Conservation (phyloP, 1,140 invertebrate species). For the Onthophagus taurus region DNA sequence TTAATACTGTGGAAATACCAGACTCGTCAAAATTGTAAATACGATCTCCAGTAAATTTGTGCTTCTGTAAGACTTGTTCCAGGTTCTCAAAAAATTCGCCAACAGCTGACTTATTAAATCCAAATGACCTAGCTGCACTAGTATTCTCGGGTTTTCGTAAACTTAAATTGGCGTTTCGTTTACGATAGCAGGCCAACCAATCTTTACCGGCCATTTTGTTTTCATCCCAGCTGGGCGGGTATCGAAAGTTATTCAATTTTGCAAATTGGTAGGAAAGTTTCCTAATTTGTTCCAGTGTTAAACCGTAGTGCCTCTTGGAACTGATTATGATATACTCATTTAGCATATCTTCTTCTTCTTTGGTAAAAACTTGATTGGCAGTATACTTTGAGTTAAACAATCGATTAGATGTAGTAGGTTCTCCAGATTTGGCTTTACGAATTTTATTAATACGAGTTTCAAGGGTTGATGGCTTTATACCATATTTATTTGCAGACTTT, state of each 20-base stretch:
- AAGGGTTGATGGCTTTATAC: too few relatives aligned
- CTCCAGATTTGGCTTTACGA: too few relatives aligned
- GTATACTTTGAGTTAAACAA: too few relatives aligned
- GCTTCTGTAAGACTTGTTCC: slow-evolving; percentile 8
- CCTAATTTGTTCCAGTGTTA: slow-evolving; percentile 18
- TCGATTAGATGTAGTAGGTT: too few relatives aligned
- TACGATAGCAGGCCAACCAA: slow-evolving; percentile 33
- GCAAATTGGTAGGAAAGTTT: slow-evolving; percentile 28
- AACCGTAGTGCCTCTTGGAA: slow-evolving; percentile 18
- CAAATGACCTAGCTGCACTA: slow-evolving; percentile 28
- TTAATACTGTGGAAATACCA: slow-evolving; percentile 39
- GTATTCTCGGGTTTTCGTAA: slow-evolving; percentile 32
- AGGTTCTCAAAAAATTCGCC: slow-evolving; percentile 32
- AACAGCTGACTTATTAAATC: slow-evolving; percentile 37
- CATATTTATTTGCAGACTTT: too few relatives aligned
- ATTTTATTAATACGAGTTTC: too few relatives aligned
- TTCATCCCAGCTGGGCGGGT: slow-evolving; percentile 29
- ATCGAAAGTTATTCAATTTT: slow-evolving; percentile 13
- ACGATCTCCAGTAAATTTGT: slow-evolving; percentile 29
- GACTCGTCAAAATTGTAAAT: slow-evolving; percentile 40
- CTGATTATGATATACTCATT: too few relatives aligned
- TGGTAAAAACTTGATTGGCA: too few relatives aligned
- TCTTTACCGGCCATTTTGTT: slow-evolving; percentile 30
- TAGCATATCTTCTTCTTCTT: too few relatives aligned
- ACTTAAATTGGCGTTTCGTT: slow-evolving; percentile 29